Evolutionary conservation across 2,888 invertebrate species (phyloP).

Genomic region (Stenodera caucasica): DNA sequence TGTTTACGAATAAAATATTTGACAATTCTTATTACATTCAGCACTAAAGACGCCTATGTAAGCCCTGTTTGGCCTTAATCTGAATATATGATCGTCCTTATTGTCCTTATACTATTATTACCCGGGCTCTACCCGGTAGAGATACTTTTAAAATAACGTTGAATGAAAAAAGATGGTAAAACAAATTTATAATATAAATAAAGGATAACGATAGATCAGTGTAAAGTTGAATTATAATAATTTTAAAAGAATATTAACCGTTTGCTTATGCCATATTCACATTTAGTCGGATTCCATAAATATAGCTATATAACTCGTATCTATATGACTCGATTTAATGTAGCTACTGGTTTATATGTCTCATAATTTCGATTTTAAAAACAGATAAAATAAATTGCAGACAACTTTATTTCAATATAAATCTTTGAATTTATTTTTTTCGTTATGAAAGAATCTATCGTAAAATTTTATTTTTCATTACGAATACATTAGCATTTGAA

Average conservation of each 20-base stretch:
- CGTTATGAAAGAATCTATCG: slow-evolving; percentile 16
- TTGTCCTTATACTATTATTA: slow-evolving; percentile 41
- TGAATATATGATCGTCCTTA: slow-evolving; percentile 55
- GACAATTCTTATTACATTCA: slow-evolving; percentile 53
- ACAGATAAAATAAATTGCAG: slow-evolving; percentile 49
- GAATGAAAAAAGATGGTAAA: slow-evolving; percentile 6
- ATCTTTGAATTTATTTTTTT: slow-evolving; percentile 38
- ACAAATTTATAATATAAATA: slow-evolving; percentile 11
- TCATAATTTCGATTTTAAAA: slow-evolving; percentile 50
- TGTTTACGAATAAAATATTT: slow-evolving; percentile 54
- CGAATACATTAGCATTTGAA: slow-evolving; percentile 33
- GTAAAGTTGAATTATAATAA: slow-evolving; percentile 26
- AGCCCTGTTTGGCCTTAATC: slow-evolving; percentile 52
- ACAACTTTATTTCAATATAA: slow-evolving; percentile 47
- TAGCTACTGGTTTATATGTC: slow-evolving; percentile 48
- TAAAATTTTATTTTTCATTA: slow-evolving; percentile 40
- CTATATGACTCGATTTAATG: slow-evolving; percentile 42
- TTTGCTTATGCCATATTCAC: slow-evolving; percentile 50
- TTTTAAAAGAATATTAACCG: slow-evolving; percentile 50
- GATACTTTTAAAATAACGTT: slow-evolving; percentile 33
- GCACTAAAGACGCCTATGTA: slow-evolving; percentile 48
- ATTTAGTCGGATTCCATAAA: slow-evolving; percentile 46
- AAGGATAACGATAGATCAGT: neutral
- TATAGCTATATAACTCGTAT: slow-evolving; percentile 42
- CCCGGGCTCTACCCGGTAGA: slow-evolving; percentile 32